These are phyloP conservation scores for Sandelia bainsii DNA, from an alignment of 2,797 vertebrate species.

Conservation along the genomic window DNA sequence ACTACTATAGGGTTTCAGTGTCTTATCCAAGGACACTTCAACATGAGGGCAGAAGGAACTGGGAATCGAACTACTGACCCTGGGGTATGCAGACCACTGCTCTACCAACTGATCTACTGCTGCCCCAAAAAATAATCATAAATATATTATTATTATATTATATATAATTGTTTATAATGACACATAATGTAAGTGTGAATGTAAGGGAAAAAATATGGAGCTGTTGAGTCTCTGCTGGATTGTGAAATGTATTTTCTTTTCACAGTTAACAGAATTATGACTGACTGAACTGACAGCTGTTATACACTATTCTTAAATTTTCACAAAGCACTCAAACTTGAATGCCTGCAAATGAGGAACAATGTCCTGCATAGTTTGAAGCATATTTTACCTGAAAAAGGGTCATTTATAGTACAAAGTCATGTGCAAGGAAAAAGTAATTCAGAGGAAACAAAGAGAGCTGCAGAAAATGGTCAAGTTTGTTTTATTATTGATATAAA, in stretches of 20 bases:
- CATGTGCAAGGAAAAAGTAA: neutral
- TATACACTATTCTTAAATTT: conserved; percentile 6
- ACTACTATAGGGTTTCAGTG: too few species aligned
- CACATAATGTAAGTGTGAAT: conserved; percentile 20
- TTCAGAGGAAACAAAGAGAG: neutral
- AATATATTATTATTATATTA: too few species aligned
- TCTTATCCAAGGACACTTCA: too few species aligned
- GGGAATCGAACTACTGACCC: too few species aligned
- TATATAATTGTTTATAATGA: conserved; percentile 16
- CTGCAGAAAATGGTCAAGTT: neutral
- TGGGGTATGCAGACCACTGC: too few species aligned
- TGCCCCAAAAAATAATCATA: too few species aligned
- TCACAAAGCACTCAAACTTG: neutral
- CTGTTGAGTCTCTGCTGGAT: too few species aligned
- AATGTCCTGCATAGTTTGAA: neutral
- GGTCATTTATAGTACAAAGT: neutral
- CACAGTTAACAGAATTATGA: conserved; percentile 5
- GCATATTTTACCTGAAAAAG: neutral
- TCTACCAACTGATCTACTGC: too few species aligned
- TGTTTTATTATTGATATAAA: neutral
- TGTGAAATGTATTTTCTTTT: neutral
- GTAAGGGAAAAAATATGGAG: too few species aligned
- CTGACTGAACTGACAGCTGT: conserved; percentile 16
- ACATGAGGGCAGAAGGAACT: too few species aligned
- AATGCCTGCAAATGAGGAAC: neutral